These are phyloP conservation scores for Montipora foliosa DNA, from an alignment of 64 coral and sea anemone species.

Conservation along the genomic window DNA sequence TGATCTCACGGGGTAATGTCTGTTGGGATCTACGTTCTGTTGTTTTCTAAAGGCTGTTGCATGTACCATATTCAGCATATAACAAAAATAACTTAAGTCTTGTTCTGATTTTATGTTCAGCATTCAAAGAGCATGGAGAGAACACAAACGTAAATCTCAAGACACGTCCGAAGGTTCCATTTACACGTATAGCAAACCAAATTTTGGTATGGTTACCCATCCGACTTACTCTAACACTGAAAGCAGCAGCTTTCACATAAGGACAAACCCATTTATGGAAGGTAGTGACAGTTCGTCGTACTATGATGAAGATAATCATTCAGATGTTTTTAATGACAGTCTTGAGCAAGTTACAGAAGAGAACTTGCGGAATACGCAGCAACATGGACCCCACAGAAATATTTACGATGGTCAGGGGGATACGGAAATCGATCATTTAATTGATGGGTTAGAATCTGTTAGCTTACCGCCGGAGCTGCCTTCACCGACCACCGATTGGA, in stretches of 20 bases:
- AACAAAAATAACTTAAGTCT: too few species aligned
- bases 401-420: conserved; percentile 26
- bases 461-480: conserved; percentile 74
- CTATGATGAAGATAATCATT: conserved; percentile 57
- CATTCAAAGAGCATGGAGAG: conserved; percentile 97
- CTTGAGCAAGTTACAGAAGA: conserved; percentile 76
- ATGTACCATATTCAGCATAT: too few species aligned
- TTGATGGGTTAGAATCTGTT: conserved; percentile 66
- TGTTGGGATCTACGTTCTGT: not conserved
- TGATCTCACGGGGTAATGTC: too few species aligned
- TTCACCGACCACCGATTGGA: conserved; percentile 94
- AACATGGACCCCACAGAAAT: conserved; percentile 27
- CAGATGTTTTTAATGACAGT: conserved; percentile 93
- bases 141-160: conserved; percentile 58
- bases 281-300: conserved; percentile 27
- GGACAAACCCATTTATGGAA: conserved; percentile 85
- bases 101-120: conserved; percentile 44
- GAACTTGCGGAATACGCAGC: not conserved
- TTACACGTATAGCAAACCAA: conserved; percentile 22
- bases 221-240: conserved; percentile 10
- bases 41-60: not conserved
- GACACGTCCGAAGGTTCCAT: not conserved
- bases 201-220: conserved; percentile 40
- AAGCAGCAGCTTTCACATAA: conserved; percentile 58
- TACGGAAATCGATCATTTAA: conserved; percentile 36